Percentiles rank a stretch among this genome's conserved stretches.
Evolutionary conservation across 2,113 vertebrate species (phyloP).

Genomic region (Bombycilla garrulus): DNA sequence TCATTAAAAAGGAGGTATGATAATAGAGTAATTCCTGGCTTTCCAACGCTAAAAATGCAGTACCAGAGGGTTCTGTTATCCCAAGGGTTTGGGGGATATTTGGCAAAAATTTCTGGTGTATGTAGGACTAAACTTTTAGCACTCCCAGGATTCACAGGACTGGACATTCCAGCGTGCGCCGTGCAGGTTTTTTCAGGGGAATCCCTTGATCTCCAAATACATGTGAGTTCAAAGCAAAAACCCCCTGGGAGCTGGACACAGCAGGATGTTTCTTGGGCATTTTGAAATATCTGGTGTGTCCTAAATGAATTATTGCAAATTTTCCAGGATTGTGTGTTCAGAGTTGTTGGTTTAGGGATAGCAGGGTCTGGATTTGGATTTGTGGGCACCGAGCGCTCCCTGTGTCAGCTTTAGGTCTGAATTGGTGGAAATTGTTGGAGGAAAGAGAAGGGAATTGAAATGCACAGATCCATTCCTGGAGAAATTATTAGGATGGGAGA

Average conservation of each 20-base stretch:
- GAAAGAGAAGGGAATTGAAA: neutral
- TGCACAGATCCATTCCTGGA: neutral
- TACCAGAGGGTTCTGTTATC: neutral
- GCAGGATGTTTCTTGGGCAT: neutral
- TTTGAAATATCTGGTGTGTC: neutral
- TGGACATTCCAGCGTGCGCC: accelerated
- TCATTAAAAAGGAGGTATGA: neutral
- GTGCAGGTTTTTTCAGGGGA: neutral
- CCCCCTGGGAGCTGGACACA: neutral
- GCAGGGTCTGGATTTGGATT: neutral
- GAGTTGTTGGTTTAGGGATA: neutral
- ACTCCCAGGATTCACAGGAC: accelerated
- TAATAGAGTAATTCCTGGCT: neutral
- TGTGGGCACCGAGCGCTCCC: accelerated
- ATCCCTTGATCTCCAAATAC: neutral
- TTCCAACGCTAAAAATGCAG: neutral
- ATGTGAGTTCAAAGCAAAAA: neutral
- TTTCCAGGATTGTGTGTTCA: neutral
- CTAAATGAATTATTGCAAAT: neutral
- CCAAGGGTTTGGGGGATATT: neutral
- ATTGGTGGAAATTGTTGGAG: neutral
- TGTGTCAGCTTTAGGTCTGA: neutral
- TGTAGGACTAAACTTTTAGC: neutral
- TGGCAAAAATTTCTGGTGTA: neutral
- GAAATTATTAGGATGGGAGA: neutral